Percentiles rank a stretch among this genome's conserved stretches.
Evolutionary conservation across 2,888 invertebrate species (phyloP).

Genomic region (Halocaridina rubra): DNA sequence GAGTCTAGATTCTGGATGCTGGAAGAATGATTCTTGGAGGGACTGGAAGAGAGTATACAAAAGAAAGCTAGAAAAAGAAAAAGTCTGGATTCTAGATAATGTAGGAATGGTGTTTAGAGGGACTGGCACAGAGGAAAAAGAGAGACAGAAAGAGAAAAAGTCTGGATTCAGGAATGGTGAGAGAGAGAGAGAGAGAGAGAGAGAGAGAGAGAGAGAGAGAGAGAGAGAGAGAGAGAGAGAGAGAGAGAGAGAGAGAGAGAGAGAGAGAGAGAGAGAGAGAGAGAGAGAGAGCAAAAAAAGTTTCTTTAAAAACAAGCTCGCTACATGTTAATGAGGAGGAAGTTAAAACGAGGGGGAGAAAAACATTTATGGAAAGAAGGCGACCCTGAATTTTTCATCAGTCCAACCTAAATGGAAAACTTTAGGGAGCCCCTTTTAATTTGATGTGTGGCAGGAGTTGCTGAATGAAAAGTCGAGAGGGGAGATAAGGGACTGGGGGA

Average conservation of each 20-base stretch:
- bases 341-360: no score
- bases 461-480: conserved; percentile 11
- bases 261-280: background rate
- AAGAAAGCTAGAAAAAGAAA: no score
- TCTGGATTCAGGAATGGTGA: no score
- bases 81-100: no score
- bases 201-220: background rate
- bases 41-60: no score
- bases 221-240: background rate
- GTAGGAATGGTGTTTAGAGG: no score
- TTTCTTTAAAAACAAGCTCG: conserved; percentile 50
- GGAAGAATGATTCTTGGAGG: no score
- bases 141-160: no score
- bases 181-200: background rate
- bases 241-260: background rate
- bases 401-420: conserved; percentile 57
- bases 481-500: background rate
- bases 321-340: conserved; percentile 56
- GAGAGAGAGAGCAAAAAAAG: background rate
- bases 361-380: conserved; percentile 58
- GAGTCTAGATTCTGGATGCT: no score
- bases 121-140: no score
- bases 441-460: conserved; percentile 53
- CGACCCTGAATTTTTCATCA: conserved; percentile 58
- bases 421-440: conserved; percentile 54